Conservation (phyloP, 2,888 invertebrate species). For the Entomobrya proxima region DNA sequence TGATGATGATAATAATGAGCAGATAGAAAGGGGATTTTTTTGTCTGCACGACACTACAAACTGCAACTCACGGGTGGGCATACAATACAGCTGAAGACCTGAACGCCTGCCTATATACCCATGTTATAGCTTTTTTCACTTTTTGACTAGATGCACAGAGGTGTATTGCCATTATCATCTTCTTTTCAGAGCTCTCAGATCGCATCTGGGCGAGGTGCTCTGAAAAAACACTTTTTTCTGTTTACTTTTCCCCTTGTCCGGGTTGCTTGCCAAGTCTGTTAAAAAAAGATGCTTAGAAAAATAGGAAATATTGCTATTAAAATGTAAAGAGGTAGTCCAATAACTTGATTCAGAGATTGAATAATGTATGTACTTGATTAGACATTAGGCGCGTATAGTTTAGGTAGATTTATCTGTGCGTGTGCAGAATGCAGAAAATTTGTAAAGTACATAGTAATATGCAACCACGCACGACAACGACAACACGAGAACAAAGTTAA, state of each 20-base stretch:
- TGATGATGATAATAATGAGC: neutral
- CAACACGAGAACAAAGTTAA: neutral
- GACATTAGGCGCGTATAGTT: neutral
- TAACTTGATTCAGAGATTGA: neutral
- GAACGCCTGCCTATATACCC: conserved; percentile 47
- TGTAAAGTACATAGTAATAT: neutral
- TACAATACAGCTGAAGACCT: conserved; percentile 40
- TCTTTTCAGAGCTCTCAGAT: conserved; percentile 25
- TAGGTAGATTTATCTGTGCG: neutral
- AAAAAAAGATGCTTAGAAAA: neutral
- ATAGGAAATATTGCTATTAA: neutral
- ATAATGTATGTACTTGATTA: neutral
- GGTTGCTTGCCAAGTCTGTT: conserved; percentile 65
- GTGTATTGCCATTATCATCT: conserved; percentile 29
- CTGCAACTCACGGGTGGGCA: conserved; percentile 51
- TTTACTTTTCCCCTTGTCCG: conserved; percentile 54
- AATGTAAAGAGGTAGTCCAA: neutral
- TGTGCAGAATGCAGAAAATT: neutral
- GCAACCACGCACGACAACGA: neutral
- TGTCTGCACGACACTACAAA: conserved; percentile 1
- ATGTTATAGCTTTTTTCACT: neutral
- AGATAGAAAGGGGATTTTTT: conserved; percentile 20
- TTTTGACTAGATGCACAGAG: neutral
- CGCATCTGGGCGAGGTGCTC: conserved; percentile 64
- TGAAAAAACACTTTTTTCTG: conserved; percentile 54